A percentile compares a stretch with the other conserved stretches of the same genome.
Evolutionary conservation across 2,888 invertebrate species (phyloP).

Genomic region (Zaprionus obscuricornis): DNA sequence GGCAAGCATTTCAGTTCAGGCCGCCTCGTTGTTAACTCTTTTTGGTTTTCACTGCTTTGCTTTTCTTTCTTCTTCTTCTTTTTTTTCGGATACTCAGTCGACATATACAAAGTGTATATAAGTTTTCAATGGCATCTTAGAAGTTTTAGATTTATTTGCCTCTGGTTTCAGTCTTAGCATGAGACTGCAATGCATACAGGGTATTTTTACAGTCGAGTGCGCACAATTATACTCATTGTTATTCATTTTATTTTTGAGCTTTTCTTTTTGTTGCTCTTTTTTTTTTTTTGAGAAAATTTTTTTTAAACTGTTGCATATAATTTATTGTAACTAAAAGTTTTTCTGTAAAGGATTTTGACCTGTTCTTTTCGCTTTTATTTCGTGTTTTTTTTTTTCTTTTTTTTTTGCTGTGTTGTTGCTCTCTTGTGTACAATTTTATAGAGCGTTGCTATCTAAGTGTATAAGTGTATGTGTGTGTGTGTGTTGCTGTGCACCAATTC

Average conservation of each 20-base stretch:
- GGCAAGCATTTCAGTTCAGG: constrained; percentile 59
- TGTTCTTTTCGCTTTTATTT: constrained; percentile 10
- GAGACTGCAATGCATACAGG: too few species aligned
- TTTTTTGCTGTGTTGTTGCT: constrained; percentile 61
- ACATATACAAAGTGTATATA: too few species aligned
- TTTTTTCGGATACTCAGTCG: too few species aligned
- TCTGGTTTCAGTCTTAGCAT: too few species aligned
- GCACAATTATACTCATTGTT: too few species aligned
- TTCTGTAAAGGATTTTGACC: constrained; percentile 25
- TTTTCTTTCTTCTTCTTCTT: constrained; percentile 25
- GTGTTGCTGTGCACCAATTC: constrained; percentile 29
- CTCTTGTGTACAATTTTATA: constrained; percentile 72
- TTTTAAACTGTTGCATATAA: constrained; percentile 77
- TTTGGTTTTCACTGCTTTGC: constrained; percentile 36
- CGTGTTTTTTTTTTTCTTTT: constrained; percentile 6
- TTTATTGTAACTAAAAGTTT: constrained; percentile 76
- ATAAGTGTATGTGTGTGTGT: constrained; percentile 1
- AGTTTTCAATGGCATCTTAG: too few species aligned
- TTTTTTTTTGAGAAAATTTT: constrained; percentile 20
- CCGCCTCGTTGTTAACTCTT: constrained; percentile 69
- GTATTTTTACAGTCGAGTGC: too few species aligned
- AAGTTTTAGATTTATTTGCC: too few species aligned
- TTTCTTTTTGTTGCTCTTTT: not conserved
- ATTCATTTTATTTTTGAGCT: not conserved
- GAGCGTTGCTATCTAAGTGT: constrained; percentile 24